phyloP scores from a whole-genome alignment of 2,888 invertebrate genomes.

The Gisinianus flammeolus region DNA sequence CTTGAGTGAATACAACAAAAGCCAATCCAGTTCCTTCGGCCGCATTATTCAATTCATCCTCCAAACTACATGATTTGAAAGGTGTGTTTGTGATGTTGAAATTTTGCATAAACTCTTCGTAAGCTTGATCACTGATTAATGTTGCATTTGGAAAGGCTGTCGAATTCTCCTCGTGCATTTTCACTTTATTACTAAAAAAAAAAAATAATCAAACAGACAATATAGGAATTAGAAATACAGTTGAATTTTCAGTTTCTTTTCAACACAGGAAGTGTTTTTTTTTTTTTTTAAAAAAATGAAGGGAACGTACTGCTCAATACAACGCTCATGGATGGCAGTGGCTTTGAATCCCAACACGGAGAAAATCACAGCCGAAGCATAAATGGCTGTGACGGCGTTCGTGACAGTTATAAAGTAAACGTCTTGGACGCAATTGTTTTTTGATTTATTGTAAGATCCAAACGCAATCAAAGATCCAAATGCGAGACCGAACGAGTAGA shows the following conservation, averaged over 20 bases:
- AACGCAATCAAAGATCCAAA: slow-evolving; percentile 95
- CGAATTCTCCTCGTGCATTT: slow-evolving; percentile 60
- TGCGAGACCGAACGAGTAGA: slow-evolving; percentile 93
- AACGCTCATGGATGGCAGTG: slow-evolving; percentile 84
- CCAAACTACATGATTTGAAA: slow-evolving; percentile 73
- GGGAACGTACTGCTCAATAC: slow-evolving; percentile 73
- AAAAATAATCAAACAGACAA: not conserved
- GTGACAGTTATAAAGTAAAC: slow-evolving; percentile 89
- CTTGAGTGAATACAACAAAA: slow-evolving; percentile 97
- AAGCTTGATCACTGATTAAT: slow-evolving; percentile 68
- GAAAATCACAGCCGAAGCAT: slow-evolving; percentile 93
- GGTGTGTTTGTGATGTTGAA: not conserved
- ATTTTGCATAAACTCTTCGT: slow-evolving; percentile 59
- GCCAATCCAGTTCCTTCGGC: slow-evolving; percentile 95
- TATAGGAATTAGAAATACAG: not conserved
- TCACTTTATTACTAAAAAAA: slow-evolving; percentile 65
- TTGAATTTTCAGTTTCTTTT: not conserved
- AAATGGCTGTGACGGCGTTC: slow-evolving; percentile 91
- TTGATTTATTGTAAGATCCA: slow-evolving; percentile 92
- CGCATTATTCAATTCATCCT: slow-evolving; percentile 80
- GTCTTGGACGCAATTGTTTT: slow-evolving; percentile 93
- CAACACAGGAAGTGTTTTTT: no score
- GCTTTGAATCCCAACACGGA: slow-evolving; percentile 96
- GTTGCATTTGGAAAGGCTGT: slow-evolving; percentile 59
- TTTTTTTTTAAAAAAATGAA: slow-evolving; percentile 7